Conservation (phyloP, 2,113 vertebrate genomes). For the Pelecanoides urinatrix region DNA sequence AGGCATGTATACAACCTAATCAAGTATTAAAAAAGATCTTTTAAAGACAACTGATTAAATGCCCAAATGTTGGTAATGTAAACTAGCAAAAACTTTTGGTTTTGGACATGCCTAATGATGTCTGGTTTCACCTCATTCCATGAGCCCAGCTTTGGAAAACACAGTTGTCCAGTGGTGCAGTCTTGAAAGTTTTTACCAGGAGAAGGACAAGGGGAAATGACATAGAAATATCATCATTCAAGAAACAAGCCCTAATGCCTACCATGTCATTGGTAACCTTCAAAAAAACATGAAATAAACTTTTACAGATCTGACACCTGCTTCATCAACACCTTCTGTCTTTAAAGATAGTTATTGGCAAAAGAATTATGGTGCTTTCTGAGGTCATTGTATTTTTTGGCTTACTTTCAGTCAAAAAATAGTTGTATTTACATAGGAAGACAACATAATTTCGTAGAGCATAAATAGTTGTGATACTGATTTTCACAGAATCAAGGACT, state of each 20-base stretch:
- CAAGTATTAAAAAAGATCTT: background rate
- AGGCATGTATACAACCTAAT: background rate
- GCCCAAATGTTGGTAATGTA: background rate
- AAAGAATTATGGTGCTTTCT: background rate
- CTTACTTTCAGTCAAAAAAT: background rate
- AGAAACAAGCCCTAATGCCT: background rate
- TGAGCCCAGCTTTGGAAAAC: background rate
- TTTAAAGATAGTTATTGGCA: background rate
- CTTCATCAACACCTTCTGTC: background rate
- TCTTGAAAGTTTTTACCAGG: background rate
- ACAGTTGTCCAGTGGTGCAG: background rate
- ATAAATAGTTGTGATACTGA: background rate
- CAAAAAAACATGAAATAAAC: background rate
- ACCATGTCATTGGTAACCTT: background rate
- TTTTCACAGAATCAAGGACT: background rate
- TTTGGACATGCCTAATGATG: background rate
- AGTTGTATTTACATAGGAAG: background rate
- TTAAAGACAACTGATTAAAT: background rate
- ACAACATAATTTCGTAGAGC: background rate
- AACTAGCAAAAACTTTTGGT: background rate
- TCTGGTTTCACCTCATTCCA: background rate
- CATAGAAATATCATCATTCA: background rate
- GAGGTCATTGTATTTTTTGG: accelerated
- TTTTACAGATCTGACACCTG: background rate
- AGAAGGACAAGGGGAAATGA: background rate